phyloP scores from a whole-genome alignment of 53 echinoderm and acorn worm genomes.

The Apostichopus leukothele region DNA sequence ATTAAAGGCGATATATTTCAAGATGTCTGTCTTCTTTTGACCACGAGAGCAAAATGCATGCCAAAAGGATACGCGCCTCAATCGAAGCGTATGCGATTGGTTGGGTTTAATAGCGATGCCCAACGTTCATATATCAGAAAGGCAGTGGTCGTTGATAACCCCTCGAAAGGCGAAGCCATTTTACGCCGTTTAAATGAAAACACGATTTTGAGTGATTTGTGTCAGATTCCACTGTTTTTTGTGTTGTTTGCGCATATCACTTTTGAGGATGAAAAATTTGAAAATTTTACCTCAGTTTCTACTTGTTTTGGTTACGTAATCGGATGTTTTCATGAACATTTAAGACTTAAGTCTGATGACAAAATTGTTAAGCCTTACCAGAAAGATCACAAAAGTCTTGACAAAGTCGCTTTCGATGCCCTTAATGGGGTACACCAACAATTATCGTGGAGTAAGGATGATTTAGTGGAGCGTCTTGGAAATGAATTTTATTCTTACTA shows the following conservation, averaged over 20 bases:
- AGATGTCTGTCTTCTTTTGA: neutral
- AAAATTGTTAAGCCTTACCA: neutral
- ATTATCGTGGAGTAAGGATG: neutral
- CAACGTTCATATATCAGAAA: neutral
- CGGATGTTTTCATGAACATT: neutral
- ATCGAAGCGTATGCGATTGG: slow-evolving; percentile 5
- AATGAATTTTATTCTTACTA: neutral
- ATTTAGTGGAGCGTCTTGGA: neutral
- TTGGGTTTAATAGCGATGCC: neutral
- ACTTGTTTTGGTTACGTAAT: slow-evolving; percentile 25
- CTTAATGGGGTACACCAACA: neutral
- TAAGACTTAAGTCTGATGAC: neutral
- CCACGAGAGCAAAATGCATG: neutral
- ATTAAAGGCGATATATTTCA: slow-evolving; percentile 12
- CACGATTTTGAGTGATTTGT: neutral
- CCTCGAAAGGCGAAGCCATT: neutral
- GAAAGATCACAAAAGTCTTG: neutral
- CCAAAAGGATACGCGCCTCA: slow-evolving; percentile 5
- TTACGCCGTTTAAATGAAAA: neutral
- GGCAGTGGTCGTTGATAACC: neutral
- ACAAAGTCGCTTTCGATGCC: slow-evolving; percentile 2
- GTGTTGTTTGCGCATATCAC: slow-evolving; percentile 34
- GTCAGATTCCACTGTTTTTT: slow-evolving; percentile 23
- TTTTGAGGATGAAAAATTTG: neutral
- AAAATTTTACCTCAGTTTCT: slow-evolving; percentile 3